Conservation (phyloP, 2,888 invertebrate genomes). For the Athalia rosae region DNA sequence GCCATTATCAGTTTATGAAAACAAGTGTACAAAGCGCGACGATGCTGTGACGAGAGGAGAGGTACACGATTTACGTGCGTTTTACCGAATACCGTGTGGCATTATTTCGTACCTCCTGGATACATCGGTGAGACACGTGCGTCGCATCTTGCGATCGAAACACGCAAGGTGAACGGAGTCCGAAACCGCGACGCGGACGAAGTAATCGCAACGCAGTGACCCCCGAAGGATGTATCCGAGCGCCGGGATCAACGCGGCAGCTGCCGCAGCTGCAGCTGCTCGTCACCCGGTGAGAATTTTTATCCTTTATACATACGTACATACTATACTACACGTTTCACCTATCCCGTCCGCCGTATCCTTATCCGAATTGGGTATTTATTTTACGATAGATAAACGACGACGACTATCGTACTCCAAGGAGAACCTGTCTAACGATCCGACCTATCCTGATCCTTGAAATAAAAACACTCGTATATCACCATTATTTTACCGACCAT, state of each 20-base stretch:
- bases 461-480: no score
- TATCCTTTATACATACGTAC: slow-evolving; percentile 37
- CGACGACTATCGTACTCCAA: no score
- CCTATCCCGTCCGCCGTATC: neutral
- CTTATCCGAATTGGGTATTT: no score
- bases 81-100: neutral
- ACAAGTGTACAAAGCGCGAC: slow-evolving; percentile 16
- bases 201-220: slow-evolving; percentile 10
- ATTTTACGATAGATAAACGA: no score
- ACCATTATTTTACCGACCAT: no score
- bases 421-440: no score
- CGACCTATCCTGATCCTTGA: no score
- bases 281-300: slow-evolving; percentile 69
- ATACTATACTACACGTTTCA: neutral
- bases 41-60: slow-evolving; percentile 22
- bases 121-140: slow-evolving; percentile 23
- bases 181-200: neutral
- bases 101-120: slow-evolving; percentile 8
- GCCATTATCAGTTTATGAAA: neutral
- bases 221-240: slow-evolving; percentile 66
- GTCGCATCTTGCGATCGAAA: neutral
- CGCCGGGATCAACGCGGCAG: slow-evolving; percentile 71
- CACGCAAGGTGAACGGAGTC: neutral
- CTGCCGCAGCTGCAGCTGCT: slow-evolving; percentile 72
- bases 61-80: neutral